Conservation (phyloP, 2,113 vertebrate genomes). For the Anolis carolinensis region DNA sequence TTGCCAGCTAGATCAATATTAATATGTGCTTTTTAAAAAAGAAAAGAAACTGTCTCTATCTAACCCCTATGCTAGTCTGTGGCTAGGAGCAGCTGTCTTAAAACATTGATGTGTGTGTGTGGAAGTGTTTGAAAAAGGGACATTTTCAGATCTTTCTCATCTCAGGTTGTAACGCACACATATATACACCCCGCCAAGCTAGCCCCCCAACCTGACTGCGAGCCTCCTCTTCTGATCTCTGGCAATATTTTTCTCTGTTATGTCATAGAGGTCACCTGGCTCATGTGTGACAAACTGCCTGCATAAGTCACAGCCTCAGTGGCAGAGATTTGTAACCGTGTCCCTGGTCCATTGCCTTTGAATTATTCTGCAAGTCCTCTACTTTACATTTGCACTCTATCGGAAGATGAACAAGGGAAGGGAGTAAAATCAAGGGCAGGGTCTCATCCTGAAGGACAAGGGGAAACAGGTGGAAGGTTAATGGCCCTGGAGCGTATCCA, state of each 20-base stretch:
- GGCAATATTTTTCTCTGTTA: constrained; percentile 83
- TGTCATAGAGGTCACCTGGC: constrained; percentile 89
- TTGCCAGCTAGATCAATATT: neutral
- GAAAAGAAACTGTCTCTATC: neutral
- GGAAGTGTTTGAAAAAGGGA: neutral
- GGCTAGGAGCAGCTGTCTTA: neutral
- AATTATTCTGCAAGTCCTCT: constrained; percentile 92
- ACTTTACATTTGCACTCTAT: constrained; percentile 85
- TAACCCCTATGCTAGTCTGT: neutral
- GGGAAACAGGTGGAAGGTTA: constrained; percentile 99
- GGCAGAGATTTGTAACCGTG: constrained; percentile 97
- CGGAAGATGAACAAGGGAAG: constrained; percentile 90
- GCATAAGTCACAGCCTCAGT: constrained; percentile 86
- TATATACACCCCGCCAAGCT: constrained; percentile 42
- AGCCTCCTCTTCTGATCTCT: constrained; percentile 76
- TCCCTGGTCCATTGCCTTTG: constrained; percentile 97
- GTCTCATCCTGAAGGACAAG: constrained; percentile 87
- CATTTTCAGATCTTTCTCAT: neutral
- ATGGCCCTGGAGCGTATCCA: constrained; percentile 98
- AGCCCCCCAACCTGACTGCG: constrained; percentile 60
- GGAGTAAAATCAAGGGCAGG: constrained; percentile 92
- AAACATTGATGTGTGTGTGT: neutral
- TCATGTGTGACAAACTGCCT: constrained; percentile 91
- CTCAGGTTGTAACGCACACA: neutral
- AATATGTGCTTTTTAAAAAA: neutral